These are phyloP conservation scores for Malacoctenus gilli DNA, from an alignment of 2,797 vertebrate genomes.

Conservation along the genomic window DNA sequence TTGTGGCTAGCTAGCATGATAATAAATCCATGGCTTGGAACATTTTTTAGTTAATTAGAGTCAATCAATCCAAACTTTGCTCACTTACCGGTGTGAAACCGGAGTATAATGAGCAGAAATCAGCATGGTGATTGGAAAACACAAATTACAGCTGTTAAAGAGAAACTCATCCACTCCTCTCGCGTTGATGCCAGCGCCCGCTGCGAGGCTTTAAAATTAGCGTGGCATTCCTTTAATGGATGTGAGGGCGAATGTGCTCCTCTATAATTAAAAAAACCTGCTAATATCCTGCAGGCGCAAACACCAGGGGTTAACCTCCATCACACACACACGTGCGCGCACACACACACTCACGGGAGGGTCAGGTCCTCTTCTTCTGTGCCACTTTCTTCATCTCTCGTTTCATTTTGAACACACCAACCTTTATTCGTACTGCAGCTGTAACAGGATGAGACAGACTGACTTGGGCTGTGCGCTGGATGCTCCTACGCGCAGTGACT, in stretches of 20 bases:
- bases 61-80: constrained; percentile 99
- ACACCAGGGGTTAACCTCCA: constrained; percentile 38
- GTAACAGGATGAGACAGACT: no score
- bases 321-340: no score
- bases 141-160: constrained; percentile 97
- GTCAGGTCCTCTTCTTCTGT: no score
- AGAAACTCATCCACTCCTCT: constrained; percentile 85
- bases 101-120: constrained; percentile 99
- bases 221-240: constrained; percentile 82
- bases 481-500: no score
- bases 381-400: no score
- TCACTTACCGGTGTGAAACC: constrained; percentile 99
- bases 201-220: constrained; percentile 85
- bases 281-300: constrained; percentile 68
- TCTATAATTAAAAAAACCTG: constrained; percentile 75
- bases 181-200: constrained; percentile 82
- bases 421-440: no score
- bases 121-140: constrained; percentile 99
- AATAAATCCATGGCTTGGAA: constrained; percentile 99
- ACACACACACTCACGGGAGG: no score
- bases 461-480: no score
- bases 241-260: constrained; percentile 68
- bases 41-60: constrained; percentile 99
- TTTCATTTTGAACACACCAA: no score
- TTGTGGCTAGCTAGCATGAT: constrained; percentile 99